These are phyloP conservation scores for Leptinotarsa lineolata DNA, from an alignment of 1,140 invertebrate species.

Conservation along the genomic window DNA sequence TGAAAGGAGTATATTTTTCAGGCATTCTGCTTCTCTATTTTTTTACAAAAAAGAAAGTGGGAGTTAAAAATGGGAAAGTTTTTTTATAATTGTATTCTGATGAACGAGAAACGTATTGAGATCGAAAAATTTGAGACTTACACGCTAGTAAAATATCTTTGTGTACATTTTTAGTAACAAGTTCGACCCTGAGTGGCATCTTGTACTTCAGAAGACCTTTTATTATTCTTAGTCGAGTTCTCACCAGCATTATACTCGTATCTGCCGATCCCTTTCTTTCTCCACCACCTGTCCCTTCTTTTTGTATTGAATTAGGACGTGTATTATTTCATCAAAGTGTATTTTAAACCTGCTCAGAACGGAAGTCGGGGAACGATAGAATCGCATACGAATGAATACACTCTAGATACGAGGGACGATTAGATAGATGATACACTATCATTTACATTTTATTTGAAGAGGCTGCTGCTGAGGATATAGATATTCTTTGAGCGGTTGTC, in stretches of 20 bases:
- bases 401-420: too few species aligned
- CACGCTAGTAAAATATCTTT: not conserved
- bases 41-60: too few species aligned
- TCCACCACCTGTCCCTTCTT: not conserved
- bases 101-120: not conserved
- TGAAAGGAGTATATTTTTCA: too few species aligned
- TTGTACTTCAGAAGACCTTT: not conserved
- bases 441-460: too few species aligned
- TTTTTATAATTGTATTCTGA: too few species aligned
- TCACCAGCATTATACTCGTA: not conserved
- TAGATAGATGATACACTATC: too few species aligned
- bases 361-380: not conserved
- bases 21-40: too few species aligned
- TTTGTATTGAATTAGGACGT: not conserved
- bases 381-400: not conserved
- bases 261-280: not conserved
- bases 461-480: too few species aligned
- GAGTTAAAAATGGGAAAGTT: too few species aligned
- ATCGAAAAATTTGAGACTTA: not conserved
- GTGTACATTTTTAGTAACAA: not conserved
- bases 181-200: not conserved
- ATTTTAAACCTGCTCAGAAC: not conserved
- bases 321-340: constrained; percentile 3
- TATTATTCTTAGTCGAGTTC: not conserved
- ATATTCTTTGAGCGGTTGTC: too few species aligned